Conservation (phyloP, 2,888 invertebrate species). For the Epiblema foenella region DNA sequence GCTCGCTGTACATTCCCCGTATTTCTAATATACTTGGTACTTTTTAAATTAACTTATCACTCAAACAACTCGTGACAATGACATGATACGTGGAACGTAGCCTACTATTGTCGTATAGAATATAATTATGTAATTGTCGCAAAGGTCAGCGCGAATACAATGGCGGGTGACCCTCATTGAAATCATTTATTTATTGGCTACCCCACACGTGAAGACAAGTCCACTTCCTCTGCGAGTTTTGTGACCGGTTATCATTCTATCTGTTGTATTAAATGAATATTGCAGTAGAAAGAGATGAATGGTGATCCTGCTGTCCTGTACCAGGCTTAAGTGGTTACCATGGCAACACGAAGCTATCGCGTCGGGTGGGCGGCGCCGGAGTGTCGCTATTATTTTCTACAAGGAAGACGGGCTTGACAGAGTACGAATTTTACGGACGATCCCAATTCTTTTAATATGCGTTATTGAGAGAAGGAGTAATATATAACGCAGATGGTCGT, state of each 20-base stretch:
- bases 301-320: constrained; percentile 15
- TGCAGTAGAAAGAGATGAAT: constrained; percentile 3
- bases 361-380: constrained; percentile 47
- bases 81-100: constrained; percentile 50
- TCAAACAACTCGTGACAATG: constrained; percentile 36
- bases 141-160: constrained; percentile 73
- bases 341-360: constrained; percentile 48
- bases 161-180: constrained; percentile 59
- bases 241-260: constrained; percentile 4
- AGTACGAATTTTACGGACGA: constrained; percentile 7
- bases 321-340: constrained; percentile 48
- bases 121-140: constrained; percentile 73
- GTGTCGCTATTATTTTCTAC: constrained; percentile 45
- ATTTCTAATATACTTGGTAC: not conserved
- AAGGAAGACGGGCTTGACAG: constrained; percentile 24
- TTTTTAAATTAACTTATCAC: constrained; percentile 38
- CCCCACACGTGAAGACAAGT: constrained; percentile 28
- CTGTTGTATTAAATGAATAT: not conserved
- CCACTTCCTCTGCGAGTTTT: constrained; percentile 10
- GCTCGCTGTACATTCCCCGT: not conserved
- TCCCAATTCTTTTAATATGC: not conserved
- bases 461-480: not conserved
- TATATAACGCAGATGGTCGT: too few species aligned
- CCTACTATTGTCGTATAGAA: constrained; percentile 52
- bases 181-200: constrained; percentile 44